A percentile compares a stretch with the other conserved stretches of the same genome.
Conservation (phyloP, 2,113 vertebrate species). For the Mormyrus iriodes region DNA sequence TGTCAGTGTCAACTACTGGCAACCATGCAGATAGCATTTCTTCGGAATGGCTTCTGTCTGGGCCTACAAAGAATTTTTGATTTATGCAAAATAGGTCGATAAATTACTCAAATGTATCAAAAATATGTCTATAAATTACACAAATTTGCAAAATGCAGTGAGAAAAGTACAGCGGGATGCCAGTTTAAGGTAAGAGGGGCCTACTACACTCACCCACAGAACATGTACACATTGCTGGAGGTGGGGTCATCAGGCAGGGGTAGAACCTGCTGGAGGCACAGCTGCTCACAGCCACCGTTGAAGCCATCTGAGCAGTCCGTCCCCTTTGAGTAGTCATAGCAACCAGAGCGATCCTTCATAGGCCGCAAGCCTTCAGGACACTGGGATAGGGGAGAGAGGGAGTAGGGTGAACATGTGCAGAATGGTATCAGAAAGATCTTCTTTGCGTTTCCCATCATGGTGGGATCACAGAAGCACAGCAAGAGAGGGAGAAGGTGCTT, state of each 20-base stretch:
- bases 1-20: neutral
- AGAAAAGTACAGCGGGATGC: neutral
- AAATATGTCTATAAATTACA: neutral
- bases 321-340: conserved; percentile 92
- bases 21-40: neutral
- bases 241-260: conserved; percentile 77
- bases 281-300: conserved; percentile 94
- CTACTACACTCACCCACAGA: conserved; percentile 84
- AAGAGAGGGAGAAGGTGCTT: neutral
- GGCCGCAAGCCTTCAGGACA: conserved; percentile 88
- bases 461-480: neutral
- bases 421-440: neutral
- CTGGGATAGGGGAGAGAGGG: conserved; percentile 45
- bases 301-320: conserved; percentile 96
- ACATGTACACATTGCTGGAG: conserved; percentile 94
- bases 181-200: neutral
- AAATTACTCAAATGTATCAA: neutral
- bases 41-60: neutral
- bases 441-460: too few relatives aligned
- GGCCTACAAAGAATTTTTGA: neutral
- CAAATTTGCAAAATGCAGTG: neutral
- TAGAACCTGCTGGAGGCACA: conserved; percentile 90
- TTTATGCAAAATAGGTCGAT: neutral
- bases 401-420: conserved; percentile 34
- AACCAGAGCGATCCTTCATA: conserved; percentile 95